Base-by-base conservation (phyloP, 2,113 vertebrate species). In the Lamprologus tigripictilis region DNA sequence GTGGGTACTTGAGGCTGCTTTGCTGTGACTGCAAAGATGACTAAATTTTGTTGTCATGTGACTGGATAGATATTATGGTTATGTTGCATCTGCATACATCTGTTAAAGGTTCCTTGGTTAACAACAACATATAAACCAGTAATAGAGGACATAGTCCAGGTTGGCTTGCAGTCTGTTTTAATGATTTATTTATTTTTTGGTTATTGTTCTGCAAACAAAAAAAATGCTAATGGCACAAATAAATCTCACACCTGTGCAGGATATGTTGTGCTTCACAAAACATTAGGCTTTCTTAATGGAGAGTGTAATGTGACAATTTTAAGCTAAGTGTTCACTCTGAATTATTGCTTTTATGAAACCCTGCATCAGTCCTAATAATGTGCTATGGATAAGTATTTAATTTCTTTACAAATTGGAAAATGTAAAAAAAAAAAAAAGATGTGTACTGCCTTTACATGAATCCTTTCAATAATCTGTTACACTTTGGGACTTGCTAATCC, bases 381-480 rank as follows among this genome's bases (percentile, higher is more conserved):
- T 78, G 16, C 45, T 33, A n/a, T 51, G 73, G 10, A 0, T 51
- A 49, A 78, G 73, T 78, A 51, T 78, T 78, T 78, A 2, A 78
- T 9, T 51, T 13, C 42, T 19, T 78, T 78, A 49, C 71, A 78
- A 19, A 28, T 8, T 78, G 26, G 26, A 51, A 51, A 78, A 28
- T 19, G 45, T 76, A n/a, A 63, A 63, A 35, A 19, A 26, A 35
- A 19, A 26, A 11, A 4, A 31, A 49, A 7, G 2, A 14, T 23
- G 8, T 51, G 16, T 51, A 78, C 26, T 51, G 45, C 26, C 47
- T 51, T 78, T 78, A 78, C 71, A 78, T 33, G 42, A 78, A 51
- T 19, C 26, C 73, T 31, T 78, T 78, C 45, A 78, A 19, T 78
- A 78, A 78, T 51, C 73, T 78, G 73, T 78, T 78, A 78, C 26